These are phyloP conservation scores for Patella ulyssiponensis DNA, from an alignment of 2,888 invertebrate species.

Conservation along the genomic window DNA sequence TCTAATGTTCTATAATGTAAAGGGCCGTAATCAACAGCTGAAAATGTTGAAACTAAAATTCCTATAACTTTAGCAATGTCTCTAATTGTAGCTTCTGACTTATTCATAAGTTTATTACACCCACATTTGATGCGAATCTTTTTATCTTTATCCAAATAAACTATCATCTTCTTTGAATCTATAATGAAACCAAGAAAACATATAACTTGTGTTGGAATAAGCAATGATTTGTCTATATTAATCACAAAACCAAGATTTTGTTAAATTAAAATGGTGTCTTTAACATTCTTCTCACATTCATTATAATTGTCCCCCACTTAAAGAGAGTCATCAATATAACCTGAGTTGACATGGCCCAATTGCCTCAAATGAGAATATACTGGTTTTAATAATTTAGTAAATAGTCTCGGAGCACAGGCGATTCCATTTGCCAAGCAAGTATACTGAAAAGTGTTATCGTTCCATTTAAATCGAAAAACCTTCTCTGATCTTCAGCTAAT, in stretches of 20 bases:
- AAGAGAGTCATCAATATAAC: neutral
- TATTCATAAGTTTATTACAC: neutral
- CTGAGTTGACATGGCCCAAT: neutral
- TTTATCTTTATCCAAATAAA: neutral
- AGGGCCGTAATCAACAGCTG: neutral
- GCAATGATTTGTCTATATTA: neutral
- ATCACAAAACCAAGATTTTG: slow-evolving; percentile 1
- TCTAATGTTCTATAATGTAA: neutral
- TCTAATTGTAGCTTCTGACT: neutral
- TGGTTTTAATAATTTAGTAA: slow-evolving; percentile 1
- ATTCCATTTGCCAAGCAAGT: slow-evolving; percentile 2
- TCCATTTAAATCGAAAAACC: neutral
- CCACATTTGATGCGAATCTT: neutral
- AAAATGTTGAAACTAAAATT: neutral
- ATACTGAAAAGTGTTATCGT: neutral
- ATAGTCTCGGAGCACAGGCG: neutral
- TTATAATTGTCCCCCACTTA: neutral
- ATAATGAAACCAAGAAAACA: neutral
- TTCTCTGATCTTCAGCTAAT: neutral
- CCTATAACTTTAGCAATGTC: neutral
- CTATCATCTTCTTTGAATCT: neutral
- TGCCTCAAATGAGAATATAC: slow-evolving; percentile 3
- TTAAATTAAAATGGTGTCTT: neutral
- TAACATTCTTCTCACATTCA: slow-evolving; percentile 2
- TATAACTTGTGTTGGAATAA: neutral